Evolutionary conservation across 2,113 vertebrate genomes (phyloP).

Genomic region (Platycercus adscitus): DNA sequence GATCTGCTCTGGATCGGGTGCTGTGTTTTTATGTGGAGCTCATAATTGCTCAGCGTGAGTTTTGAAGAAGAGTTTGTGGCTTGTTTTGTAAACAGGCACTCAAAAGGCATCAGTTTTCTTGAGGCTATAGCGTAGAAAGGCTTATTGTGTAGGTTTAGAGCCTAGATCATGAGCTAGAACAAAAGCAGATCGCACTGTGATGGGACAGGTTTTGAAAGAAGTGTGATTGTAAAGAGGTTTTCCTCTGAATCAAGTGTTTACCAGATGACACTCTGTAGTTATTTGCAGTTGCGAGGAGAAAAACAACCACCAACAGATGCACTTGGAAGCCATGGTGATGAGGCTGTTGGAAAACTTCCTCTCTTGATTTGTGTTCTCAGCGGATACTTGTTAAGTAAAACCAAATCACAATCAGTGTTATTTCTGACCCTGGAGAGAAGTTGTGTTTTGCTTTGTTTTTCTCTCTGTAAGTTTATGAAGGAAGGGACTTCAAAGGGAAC

Average conservation of each 20-base stretch:
- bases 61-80: neutral
- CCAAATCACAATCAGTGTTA: neutral
- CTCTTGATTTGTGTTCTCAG: slow-evolving; percentile 25
- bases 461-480: neutral
- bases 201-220: neutral
- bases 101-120: neutral
- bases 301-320: neutral
- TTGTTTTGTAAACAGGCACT: neutral
- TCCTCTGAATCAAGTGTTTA: neutral
- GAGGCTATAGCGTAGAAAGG: neutral
- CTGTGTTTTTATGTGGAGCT: neutral
- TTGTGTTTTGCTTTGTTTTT: neutral
- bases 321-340: neutral
- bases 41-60: neutral
- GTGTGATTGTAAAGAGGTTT: neutral
- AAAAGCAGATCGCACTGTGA: neutral
- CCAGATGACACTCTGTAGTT: neutral
- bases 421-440: neutral
- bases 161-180: neutral
- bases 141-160: neutral
- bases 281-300: neutral
- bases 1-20: neutral
- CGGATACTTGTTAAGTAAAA: neutral
- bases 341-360: slow-evolving; percentile 16
- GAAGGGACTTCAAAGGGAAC: slow-evolving; percentile 7